Base-by-base conservation (phyloP, 2,113 vertebrate genomes). In the Zosterops pallidus region DNA sequence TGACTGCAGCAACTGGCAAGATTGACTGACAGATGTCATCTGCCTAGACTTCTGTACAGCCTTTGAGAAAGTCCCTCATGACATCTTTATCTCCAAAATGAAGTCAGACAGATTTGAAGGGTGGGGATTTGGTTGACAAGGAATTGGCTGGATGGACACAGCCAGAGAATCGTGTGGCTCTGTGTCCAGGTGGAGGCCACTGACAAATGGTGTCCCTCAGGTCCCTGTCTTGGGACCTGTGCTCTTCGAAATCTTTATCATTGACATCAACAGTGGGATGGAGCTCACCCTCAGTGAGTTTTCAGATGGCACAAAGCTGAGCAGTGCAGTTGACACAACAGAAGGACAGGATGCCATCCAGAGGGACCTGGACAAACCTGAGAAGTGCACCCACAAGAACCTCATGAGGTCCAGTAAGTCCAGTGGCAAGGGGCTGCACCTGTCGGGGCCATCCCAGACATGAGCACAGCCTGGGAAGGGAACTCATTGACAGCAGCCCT, bases 241-340 rank as follows among this genome's bases (percentile, higher is more conserved):
- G 64, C 19, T 46, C 33, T 78, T n/a, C n/a, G 28, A 1, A 46
- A 20, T n/a, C 28, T 29, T 69, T 29, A 24, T 78, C 39, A 28
- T 0, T 47, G 12, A 13, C 33, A 77, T 12, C 0, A 4, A 24
- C 65, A 62, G 47, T 24, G 56, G 17, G 20, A 41, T 49, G 0
- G 2, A 87, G 41, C 8, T 24, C 20, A 47, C 49, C 24, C 16
- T 71, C 75, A 62, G 16, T 0, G 4, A 49, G 57, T 64, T 71
- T 63, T 17, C n/a, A 56, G 57, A 14, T 14, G 57, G 11, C 17
- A 55, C 6, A 2, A 56, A 41, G 41, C n/a, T 56, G 49, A 31
- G 57, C 8, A 29, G 65, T 25, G 49, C 56, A n/a, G 18, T 1
- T 70, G 47, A 63, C n/a, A 55, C n/a, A 63, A 55, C 24, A n/a